Conservation (phyloP, 2,888 invertebrate genomes). For the Drosophila macrospina region DNA sequence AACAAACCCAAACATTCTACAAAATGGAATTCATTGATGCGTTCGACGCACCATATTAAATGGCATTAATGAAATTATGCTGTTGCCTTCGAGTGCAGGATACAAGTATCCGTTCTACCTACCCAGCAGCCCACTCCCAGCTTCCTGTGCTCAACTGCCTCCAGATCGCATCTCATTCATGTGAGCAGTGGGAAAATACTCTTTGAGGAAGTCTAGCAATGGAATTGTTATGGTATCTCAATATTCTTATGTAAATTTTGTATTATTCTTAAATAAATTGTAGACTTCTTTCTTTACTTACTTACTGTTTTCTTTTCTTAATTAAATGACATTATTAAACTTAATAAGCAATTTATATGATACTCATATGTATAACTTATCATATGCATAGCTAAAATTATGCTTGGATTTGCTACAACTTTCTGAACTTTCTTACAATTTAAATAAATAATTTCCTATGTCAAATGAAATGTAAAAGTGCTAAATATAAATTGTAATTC, state of each 20-base stretch:
- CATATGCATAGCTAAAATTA: too few species aligned
- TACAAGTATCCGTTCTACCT: neutral
- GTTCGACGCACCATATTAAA: slow-evolving; percentile 56
- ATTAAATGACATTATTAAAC: too few species aligned
- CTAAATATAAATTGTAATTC: too few species aligned
- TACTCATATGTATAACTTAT: too few species aligned
- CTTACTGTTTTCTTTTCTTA: too few species aligned
- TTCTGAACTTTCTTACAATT: too few species aligned
- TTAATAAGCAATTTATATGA: too few species aligned
- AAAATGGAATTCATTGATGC: slow-evolving; percentile 64
- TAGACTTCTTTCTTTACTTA: too few species aligned
- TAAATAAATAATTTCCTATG: too few species aligned
- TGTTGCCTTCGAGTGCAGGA: slow-evolving; percentile 35
- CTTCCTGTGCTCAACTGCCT: neutral
- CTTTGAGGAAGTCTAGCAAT: neutral
- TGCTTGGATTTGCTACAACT: too few species aligned
- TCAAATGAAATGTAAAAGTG: too few species aligned
- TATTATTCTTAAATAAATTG: neutral
- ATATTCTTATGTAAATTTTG: neutral
- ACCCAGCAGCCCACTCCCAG: neutral
- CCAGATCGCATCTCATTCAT: slow-evolving; percentile 18
- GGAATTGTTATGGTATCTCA: neutral
- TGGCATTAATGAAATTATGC: slow-evolving; percentile 72
- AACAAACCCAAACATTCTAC: slow-evolving; percentile 26
- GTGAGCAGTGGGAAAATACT: neutral